Evolutionary conservation across 2,113 vertebrate genomes (phyloP), one percentile per base, ranked within the genome.

Genomic region (Malurus elegans): DNA sequence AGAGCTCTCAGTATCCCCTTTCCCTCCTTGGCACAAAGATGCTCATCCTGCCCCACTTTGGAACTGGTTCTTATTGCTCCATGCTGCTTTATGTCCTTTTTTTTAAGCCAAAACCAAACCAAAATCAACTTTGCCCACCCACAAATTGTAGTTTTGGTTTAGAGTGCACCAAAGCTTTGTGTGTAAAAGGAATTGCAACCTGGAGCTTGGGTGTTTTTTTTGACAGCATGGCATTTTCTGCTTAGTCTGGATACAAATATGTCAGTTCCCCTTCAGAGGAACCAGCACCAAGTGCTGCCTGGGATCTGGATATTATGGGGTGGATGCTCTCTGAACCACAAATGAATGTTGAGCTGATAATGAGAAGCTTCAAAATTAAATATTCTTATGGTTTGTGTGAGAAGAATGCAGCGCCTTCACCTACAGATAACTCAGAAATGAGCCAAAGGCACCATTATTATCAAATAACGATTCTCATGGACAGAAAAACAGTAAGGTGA

Each of bases 91-190:
- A 16, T 8, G 5, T 15, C 21, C 8, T 48, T 90, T 70, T 90
- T 70, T 66, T 53, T 4, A 71, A 79, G 34, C 19, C 15, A 6
- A 67, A 93, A 75, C 11, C 31, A 89, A 81, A 34, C 11, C 28
- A 56, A 86, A 65, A 34, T 57, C 15, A 45, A 6, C n/a, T 67
- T 42, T 48, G 1, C 13, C 18, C 6, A n/a, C 42, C 8, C 75
- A 69, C 7, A 76, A 89, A 72, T 54, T 50, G 15, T 34, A 50
- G 19, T 15, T 44, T 88, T 65, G 54, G 19, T 54, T 34, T 31
- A 28, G 7, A 0, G 0, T 34, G 15, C 18, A n/a, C 23, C 28
- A 60, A 76, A 61, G 12, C 14, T 75, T 45, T 45, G 31, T 17
- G 14, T 26, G 12, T 40, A 57, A 84, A 79, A 79, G 31, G 20